phyloP scores from a whole-genome alignment of 2,113 vertebrate genomes.

The Myiozetetes cayanensis region DNA sequence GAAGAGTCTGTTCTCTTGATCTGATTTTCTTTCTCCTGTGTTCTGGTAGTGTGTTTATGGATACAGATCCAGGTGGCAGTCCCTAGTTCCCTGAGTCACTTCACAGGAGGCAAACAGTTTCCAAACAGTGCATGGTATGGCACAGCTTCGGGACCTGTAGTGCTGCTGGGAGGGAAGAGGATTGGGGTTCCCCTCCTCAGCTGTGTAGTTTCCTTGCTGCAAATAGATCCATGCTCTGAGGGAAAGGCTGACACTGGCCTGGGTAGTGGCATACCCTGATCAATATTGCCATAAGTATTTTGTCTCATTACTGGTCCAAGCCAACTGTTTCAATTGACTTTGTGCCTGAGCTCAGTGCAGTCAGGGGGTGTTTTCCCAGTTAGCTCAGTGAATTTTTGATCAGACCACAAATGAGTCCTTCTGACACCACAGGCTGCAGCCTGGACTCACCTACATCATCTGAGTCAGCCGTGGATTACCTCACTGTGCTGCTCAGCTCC shows the following conservation, averaged over 20 bases:
- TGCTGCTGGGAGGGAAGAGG: not conserved
- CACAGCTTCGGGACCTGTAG: not conserved
- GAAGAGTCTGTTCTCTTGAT: not conserved
- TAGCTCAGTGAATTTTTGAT: not conserved
- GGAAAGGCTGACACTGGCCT: not conserved
- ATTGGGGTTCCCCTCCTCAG: not conserved
- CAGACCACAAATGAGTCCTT: not conserved
- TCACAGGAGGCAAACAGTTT: not conserved
- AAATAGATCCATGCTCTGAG: rapidly evolving
- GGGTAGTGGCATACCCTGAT: not conserved
- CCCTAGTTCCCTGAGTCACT: not conserved
- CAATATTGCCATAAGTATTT: not conserved
- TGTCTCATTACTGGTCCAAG: not conserved
- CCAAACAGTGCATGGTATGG: rapidly evolving
- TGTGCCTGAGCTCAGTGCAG: not conserved
- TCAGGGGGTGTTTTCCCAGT: not conserved
- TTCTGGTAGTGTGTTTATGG: not conserved
- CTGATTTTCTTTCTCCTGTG: not conserved
- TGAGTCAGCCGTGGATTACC: not conserved
- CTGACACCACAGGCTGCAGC: not conserved
- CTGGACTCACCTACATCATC: not conserved
- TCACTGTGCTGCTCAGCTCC: not conserved
- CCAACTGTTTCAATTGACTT: not conserved
- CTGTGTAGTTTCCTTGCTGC: not conserved
- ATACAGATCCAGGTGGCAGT: not conserved